Evolutionary conservation across 2,113 vertebrate species (phyloP), one percentile per base, ranked within the genome.

Genomic region (Patagioenas fasciata): DNA sequence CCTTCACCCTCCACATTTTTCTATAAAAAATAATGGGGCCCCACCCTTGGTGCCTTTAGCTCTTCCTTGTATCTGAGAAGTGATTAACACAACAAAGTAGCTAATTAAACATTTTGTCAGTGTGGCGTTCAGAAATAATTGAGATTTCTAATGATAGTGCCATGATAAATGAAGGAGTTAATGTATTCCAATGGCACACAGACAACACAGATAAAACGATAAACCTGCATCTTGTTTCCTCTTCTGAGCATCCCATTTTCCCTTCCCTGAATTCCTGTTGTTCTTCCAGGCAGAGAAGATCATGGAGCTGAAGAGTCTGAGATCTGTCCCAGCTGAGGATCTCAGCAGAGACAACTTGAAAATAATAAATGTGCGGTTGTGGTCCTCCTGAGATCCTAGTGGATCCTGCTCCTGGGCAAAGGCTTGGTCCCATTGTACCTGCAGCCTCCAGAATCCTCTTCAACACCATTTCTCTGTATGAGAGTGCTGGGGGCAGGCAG

Each of bases 61-160:
- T 80, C 40, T 93, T 93, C 54, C 40, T 60, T 77, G 77, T 72
- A 90, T 93, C 72, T 3, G 4, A 94, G 62, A 91, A 92, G 82
- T 97, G 96, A 97, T 95, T 96, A 96, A 96, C 2, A 32, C 66
- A 85, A 73, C 51, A 78, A 86, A 91, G 69, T 81, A 89, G 42
- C 79, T 96, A 97, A 97, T 97, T 96, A 97, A 97, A 85, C 72
- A 97, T 94, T 97, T 92, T 97, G 81, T 91, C 94, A 95, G 57
- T 44, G 65, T 93, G 81, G 85, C 89, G 88, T 91, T 95, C 85
- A 91, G 92, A 95, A 97, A 97, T 96, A 97, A 96, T 95, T 97
- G 95, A 92, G 83, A 96, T 97, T 97, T 95, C 92, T 95, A 96
- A 95, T 73, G 93, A 96, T 95, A 95, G 80, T 51, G 26, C 71